phyloP scores from a whole-genome alignment of 2,113 vertebrate species.

The Maccullochella peelii region DNA sequence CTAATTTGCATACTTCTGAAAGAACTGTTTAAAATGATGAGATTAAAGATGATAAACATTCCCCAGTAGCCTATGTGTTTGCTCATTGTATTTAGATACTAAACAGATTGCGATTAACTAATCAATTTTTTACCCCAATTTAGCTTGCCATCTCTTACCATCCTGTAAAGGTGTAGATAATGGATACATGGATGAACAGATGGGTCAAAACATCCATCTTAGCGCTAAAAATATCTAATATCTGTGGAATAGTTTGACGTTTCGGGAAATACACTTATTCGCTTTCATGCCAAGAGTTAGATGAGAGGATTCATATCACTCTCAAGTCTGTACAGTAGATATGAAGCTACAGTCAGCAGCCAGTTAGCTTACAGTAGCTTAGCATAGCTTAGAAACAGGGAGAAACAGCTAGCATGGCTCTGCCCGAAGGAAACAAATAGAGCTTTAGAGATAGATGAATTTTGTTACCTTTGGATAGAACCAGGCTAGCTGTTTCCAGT shows the following conservation, averaged over 20 bases:
- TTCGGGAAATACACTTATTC: neutral
- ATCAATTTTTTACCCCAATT: neutral
- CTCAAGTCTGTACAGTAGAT: neutral
- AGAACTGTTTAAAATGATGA: conserved; percentile 11
- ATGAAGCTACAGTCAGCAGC: neutral
- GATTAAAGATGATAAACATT: conserved; percentile 30
- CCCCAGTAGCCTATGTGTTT: neutral
- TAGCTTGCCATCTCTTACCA: no score
- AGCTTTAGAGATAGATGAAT: neutral
- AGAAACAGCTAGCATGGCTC: neutral
- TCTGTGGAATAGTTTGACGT: neutral
- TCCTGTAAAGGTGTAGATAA: neutral
- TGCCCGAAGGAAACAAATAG: neutral
- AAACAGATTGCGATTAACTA: neutral
- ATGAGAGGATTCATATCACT: neutral
- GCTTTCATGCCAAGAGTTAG: neutral
- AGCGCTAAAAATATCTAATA: no score
- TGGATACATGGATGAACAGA: neutral
- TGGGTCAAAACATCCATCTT: no score
- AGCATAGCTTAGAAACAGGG: neutral
- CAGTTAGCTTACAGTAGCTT: neutral
- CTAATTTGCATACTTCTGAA: neutral
- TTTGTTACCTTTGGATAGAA: neutral
- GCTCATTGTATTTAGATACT: neutral
- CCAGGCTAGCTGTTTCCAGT: neutral